A percentile compares a stretch with the other conserved stretches of the same genome.
Conservation (phyloP, 2,888 invertebrate genomes). For the Sarcophaga variegata region DNA sequence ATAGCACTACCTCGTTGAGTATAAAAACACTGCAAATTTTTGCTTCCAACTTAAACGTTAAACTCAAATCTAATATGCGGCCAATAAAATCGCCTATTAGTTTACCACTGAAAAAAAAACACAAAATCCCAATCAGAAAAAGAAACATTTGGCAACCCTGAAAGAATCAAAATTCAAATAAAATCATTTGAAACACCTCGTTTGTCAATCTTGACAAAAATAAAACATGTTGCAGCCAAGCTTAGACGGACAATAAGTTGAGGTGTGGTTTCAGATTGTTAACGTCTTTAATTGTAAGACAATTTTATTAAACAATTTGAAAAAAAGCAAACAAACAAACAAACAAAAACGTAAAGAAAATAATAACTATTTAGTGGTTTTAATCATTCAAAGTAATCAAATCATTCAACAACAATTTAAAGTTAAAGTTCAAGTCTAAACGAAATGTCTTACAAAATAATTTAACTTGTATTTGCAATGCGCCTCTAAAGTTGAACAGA, state of each 20-base stretch:
- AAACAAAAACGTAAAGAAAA: too few species aligned
- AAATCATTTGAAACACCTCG: constrained; percentile 53
- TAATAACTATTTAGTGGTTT: not conserved
- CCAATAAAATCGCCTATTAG: too few species aligned
- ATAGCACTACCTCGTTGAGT: too few species aligned
- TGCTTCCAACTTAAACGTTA: too few species aligned
- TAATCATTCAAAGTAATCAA: constrained; percentile 3
- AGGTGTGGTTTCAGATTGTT: constrained; percentile 36
- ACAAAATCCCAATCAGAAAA: not conserved
- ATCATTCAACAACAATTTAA: not conserved
- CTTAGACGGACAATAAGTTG: not conserved
- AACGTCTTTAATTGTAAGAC: constrained; percentile 7
- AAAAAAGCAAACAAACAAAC: not conserved
- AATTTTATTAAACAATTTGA: not conserved
- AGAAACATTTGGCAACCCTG: too few species aligned
- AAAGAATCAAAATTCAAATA: constrained; percentile 26
- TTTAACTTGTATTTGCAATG: not conserved
- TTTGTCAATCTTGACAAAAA: constrained; percentile 45
- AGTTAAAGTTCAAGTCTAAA: constrained; percentile 54
- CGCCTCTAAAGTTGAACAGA: not conserved
- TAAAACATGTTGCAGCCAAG: not conserved
- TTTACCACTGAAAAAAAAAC: not conserved
- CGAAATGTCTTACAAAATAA: not conserved
- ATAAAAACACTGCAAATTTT: too few species aligned
- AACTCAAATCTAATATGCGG: too few species aligned